These are phyloP conservation scores for Trypoxylus dichotomus DNA, from an alignment of 1,140 invertebrate species.

Conservation along the genomic window DNA sequence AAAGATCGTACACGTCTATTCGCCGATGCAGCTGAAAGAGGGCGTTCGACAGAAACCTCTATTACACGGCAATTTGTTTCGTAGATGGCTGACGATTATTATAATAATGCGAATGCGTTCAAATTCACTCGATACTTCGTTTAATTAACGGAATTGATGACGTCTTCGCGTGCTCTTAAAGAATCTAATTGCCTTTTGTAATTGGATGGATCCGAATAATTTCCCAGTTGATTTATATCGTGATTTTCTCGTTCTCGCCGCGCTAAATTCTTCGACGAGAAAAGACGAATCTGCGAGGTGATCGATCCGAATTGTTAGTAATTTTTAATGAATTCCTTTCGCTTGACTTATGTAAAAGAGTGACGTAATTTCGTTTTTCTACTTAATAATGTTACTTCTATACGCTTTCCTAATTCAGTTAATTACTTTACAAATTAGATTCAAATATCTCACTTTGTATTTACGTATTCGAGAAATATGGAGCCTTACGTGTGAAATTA, in stretches of 20 bases:
- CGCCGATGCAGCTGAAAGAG: not conserved
- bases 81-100: not conserved
- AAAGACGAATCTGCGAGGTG: not conserved
- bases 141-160: slow-evolving; percentile 24
- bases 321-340: slow-evolving; percentile 1
- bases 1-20: not conserved
- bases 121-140: slow-evolving; percentile 22
- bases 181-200: slow-evolving; percentile 22
- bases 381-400: not conserved
- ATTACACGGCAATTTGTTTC: slow-evolving; percentile 25
- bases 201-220: slow-evolving; percentile 12
- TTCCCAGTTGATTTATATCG: slow-evolving; percentile 22
- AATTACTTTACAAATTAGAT: not conserved
- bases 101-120: not conserved
- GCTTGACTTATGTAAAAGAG: not conserved
- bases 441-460: not conserved
- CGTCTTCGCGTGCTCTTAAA: not conserved
- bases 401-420: not conserved
- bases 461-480: not conserved
- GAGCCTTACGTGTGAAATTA: not conserved
- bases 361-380: not conserved
- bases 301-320: slow-evolving; percentile 14
- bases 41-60: not conserved
- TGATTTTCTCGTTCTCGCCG: slow-evolving; percentile 4
- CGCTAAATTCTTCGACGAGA: not conserved